Base-by-base conservation (phyloP, 1,140 invertebrate species). In the Laupala kohalensis region DNA sequence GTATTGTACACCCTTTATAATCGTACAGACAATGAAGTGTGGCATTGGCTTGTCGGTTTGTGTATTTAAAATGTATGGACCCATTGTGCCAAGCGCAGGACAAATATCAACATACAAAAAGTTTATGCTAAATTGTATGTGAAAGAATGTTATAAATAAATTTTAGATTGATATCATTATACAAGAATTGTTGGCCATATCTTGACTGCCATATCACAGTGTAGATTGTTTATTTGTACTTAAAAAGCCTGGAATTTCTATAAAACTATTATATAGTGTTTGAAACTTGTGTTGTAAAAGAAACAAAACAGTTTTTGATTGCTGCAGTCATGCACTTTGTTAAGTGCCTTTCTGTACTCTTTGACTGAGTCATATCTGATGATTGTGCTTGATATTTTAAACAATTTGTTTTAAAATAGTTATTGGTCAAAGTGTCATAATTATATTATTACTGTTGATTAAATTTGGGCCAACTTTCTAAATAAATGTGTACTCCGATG, bases 351-450 rank as follows among this genome's bases (percentile, higher is more conserved):
- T 72, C 67, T 63, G 66, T 67, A 69, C 71, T 72, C 71, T 69
- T 72, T 72, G 71, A 72, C 71, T 67, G 71, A 72, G 71, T 72
- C 71, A 72, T 72, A 72, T 72, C 71, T 65, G 27, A 71, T 72
- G 62, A 72, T 62, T 72, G 71, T 72, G 71, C 71, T 72, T 72
- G 69, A 72, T 69, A 69, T 72, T 29, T 62, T 25, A 26, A 72
- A 53, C 30, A 69, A 27, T 69, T 64, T n/a, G 53, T 72, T 72
- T 68, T 37, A 37, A 27, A 67, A 67, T 24, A 72, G 26, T 64
- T 19, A 72, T 37, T 69, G 37, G 67, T 69, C 66, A 72, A 72
- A 30, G 23, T 69, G 71, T 72, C 67, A 27, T 24, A 13, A 63
- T 24, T 64, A 25, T 64, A 53, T 24, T 13, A 62, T 70, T 70